Conservation (phyloP, 2,113 vertebrate genomes). For the Nipponia nippon region DNA sequence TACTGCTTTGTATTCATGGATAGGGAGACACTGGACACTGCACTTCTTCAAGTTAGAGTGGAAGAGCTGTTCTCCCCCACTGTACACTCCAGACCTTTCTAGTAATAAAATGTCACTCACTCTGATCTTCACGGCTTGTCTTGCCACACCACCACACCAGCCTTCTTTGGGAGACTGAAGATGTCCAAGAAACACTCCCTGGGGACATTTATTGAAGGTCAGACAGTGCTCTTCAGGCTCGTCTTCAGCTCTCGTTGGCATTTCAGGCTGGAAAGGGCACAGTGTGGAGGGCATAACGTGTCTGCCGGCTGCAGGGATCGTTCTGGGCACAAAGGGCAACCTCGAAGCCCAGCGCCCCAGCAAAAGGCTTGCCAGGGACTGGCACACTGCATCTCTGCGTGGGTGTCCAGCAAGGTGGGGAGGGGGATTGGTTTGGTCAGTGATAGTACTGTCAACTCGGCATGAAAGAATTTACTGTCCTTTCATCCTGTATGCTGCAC, state of each 20-base stretch:
- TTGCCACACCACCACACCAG: neutral
- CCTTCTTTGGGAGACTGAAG: neutral
- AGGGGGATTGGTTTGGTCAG: neutral
- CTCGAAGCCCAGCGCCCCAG: neutral
- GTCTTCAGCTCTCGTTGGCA: neutral
- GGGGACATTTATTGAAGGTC: neutral
- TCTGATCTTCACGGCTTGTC: neutral
- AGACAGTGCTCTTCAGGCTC: neutral
- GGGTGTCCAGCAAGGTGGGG: too few relatives aligned
- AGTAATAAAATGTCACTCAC: neutral
- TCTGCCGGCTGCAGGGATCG: neutral
- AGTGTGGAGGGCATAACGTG: neutral
- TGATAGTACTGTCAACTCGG: accelerated
- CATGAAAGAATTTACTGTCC: neutral
- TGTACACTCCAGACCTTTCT: neutral
- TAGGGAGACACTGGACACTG: neutral
- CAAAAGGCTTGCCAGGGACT: neutral
- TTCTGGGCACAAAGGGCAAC: neutral
- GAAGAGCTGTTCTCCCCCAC: neutral
- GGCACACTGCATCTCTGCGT: accelerated
- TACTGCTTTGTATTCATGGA: neutral
- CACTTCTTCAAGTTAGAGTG: neutral
- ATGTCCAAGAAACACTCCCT: neutral
- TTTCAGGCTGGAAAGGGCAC: neutral
- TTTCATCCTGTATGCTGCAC: too few relatives aligned